Evolutionary conservation across 2,888 invertebrate genomes (phyloP), one percentile per base, ranked within the genome.

Genomic region (Philonicus albiceps): DNA sequence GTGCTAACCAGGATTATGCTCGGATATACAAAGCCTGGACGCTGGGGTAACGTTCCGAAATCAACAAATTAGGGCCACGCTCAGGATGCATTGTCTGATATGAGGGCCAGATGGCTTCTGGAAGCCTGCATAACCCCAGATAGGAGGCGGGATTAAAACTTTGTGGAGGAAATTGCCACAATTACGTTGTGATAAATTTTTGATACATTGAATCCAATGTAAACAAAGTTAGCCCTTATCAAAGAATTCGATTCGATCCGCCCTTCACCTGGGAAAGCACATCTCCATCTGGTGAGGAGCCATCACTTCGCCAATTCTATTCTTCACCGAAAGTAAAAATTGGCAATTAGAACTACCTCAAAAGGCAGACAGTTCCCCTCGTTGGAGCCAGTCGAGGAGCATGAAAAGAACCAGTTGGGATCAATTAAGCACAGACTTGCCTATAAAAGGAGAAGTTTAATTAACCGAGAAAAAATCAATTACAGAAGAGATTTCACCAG

Each of bases 391-490:
- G 22, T 31, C 40, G 84, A 73, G 84, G 72, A 49, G 84, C 73
- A 84, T 72, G 49, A 84, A 73, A 84, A 72, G 84, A 84, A 72
- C 19, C 40, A 84, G 84, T 40, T 43, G 84, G 84, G 40, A 72
- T 84, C 84, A 84, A 84, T 84, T 84, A 84, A 84, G 43, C 73
- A 84, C 84, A 84, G 84, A 53, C 84, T 34, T 43, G 73, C 43
- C 84, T 43, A 73, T 27, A 73, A 84, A 72, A 73, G 73, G 73
- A 84, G 31, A 73, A 84, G 84, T 84, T 84, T 84, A 84, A 84
- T 84, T 84, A 84, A 84, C 73, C 84, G 84, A 73, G 84, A 84
- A 84, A 84, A 84, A 84, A 84, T 84, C 84, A 84, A 84, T 84
- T 84, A 84, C 73, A 73, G 73, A 73, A 84, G 84, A 81, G 84